Conservation (phyloP, 1,140 invertebrate species). For the Papilio glaucus region DNA sequence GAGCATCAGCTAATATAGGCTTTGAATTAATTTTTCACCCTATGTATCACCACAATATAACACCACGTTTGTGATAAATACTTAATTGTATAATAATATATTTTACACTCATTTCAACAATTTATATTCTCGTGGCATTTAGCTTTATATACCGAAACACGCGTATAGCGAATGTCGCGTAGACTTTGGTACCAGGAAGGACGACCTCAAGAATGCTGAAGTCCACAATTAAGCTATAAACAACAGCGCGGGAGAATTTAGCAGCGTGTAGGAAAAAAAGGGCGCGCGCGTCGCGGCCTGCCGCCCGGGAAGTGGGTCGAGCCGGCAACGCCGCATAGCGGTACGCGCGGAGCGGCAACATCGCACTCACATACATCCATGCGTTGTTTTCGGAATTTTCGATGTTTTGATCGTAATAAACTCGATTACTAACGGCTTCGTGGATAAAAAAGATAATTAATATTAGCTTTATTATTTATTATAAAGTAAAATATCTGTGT, state of each 20-base stretch:
- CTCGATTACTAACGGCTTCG: neutral
- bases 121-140: neutral
- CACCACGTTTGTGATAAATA: neutral
- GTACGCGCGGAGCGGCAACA: slow-evolving; percentile 58
- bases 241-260: slow-evolving; percentile 57
- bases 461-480: neutral
- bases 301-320: slow-evolving; percentile 68
- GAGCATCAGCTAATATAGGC: too few species aligned
- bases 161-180: neutral
- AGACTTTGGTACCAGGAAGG: slow-evolving; percentile 16
- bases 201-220: slow-evolving; percentile 45
- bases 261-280: slow-evolving; percentile 54
- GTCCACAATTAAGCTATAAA: slow-evolving; percentile 53
- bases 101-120: neutral
- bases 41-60: neutral
- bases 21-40: neutral
- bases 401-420: slow-evolving; percentile 20
- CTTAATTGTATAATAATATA: neutral
- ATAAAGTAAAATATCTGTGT: slow-evolving; percentile 10
- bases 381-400: slow-evolving; percentile 30
- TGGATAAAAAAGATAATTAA: slow-evolving; percentile 17
- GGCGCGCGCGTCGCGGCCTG: slow-evolving; percentile 47
- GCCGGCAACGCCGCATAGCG: slow-evolving; percentile 72
- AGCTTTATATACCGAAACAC: neutral
- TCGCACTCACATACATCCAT: slow-evolving; percentile 48